Evolutionary conservation across 2,797 vertebrate species (phyloP), one percentile per base, ranked within the genome.

Genomic region (Poliocrania exsul): DNA sequence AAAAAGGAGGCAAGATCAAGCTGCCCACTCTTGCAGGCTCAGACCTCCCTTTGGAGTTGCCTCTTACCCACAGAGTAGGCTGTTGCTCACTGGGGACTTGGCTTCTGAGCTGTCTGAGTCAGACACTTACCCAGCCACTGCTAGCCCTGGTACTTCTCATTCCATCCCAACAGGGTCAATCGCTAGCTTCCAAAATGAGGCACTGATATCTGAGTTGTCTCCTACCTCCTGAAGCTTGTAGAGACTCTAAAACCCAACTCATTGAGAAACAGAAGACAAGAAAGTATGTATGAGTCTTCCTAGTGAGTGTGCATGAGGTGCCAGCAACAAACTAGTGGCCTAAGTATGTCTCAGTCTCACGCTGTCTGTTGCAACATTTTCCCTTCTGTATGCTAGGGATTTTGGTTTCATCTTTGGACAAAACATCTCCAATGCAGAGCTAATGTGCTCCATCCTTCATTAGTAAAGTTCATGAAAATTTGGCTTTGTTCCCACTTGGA

Each of bases 331-430:
- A 42, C 17, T 0, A 0, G 23, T 50, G 33, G 31, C 51, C 83
- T 73, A 66, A 72, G 54, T 0, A 0, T 19, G 31, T 46, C 37
- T 47, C 49, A 17, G 18, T 74, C 47, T 75, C n/a, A 64, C 0
- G 0, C 16, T 53, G 6, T 47, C 64, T 69, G 18, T 74, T 12
- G 5, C 78, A 73, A 46, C 4, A 47, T 81, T 81, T 84, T 79
- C 37, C n/a, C 15, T 65, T 92, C 88, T 0, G 1, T 4, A 0
- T 53, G 56, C 51, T 81, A 5, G 7, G 37, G 49, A 77, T 60
- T 91, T 93, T 67, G 37, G 19, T 79, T 95, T 90, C 26, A 25
- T 47, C 71, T 93, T 88, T 88, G 57, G 66, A 66, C 88, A 90
- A 95, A 88, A 83, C 15, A 66, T 58, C 29, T 84, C 49, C 35